Percentiles rank a stretch among this genome's conserved stretches.
Evolutionary conservation across 1,140 invertebrate species (phyloP).

Genomic region (Probaryconus sp.): DNA sequence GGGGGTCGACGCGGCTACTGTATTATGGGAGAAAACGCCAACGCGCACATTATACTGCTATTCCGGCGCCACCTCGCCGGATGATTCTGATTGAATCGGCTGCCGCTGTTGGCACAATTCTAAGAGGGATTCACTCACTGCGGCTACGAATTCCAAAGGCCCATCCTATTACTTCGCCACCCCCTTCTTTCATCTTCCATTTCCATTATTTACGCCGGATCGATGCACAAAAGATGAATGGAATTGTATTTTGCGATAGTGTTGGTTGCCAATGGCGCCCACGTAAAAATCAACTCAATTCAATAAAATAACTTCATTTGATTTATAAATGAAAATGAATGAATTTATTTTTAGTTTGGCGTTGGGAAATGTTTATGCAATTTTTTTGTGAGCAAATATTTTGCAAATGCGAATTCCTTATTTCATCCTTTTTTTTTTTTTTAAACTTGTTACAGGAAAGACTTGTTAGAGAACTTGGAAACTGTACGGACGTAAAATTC

Average conservation of each 20-base stretch:
- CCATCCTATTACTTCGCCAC: constrained; percentile 54
- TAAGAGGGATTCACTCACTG: constrained; percentile 59
- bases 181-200: constrained; percentile 51
- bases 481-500: no score
- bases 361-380: no score
- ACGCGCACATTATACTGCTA: constrained; percentile 64
- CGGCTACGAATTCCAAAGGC: constrained; percentile 66
- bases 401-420: no score
- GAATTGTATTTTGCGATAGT: constrained; percentile 20
- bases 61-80: constrained; percentile 69
- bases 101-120: constrained; percentile 61
- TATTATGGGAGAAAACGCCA: constrained; percentile 67
- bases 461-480: no score
- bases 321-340: no score
- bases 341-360: no score
- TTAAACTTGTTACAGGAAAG: no score
- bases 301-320: no score
- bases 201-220: constrained; percentile 48
- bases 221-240: constrained; percentile 31
- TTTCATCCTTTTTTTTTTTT: no score
- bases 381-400: no score
- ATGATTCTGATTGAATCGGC: constrained; percentile 71
- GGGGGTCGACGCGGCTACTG: constrained; percentile 67
- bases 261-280: no score
- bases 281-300: no score